A percentile compares a stretch with the other conserved stretches of the same genome.
Evolutionary conservation across 2,888 invertebrate genomes (phyloP).

Genomic region (Melipona bicolor): DNA sequence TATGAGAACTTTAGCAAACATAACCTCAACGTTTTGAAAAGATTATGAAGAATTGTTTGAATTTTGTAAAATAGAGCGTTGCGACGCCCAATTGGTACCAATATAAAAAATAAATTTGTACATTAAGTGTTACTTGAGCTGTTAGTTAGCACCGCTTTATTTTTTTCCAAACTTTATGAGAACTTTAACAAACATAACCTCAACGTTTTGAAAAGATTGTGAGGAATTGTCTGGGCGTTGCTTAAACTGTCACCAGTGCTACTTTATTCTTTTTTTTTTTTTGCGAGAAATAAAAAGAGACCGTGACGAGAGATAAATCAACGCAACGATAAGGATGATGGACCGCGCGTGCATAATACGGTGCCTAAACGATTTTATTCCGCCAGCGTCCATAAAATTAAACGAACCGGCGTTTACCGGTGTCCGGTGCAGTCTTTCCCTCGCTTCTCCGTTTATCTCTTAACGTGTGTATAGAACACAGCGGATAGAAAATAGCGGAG

Average conservation of each 20-base stretch:
- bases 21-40: no score
- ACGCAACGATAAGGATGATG: slow-evolving; percentile 29
- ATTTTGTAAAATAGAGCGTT: no score
- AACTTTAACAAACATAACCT: no score
- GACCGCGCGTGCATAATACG: slow-evolving; percentile 6
- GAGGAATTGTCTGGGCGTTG: neutral
- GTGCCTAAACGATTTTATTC: slow-evolving; percentile 40
- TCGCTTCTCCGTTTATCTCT: slow-evolving; percentile 4
- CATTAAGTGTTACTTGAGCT: no score
- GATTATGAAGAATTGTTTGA: no score
- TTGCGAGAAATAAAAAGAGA: slow-evolving; percentile 36
- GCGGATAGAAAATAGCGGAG: neutral
- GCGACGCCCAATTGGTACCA: no score
- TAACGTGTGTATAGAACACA: slow-evolving; percentile 7
- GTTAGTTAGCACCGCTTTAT: no score
- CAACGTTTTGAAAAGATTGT: no score
- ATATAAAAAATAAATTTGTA: no score
- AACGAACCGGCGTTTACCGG: slow-evolving; percentile 28
- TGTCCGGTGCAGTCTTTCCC: neutral
- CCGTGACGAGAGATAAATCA: slow-evolving; percentile 44
- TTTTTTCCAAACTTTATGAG: no score
- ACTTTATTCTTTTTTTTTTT: no score
- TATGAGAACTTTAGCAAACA: no score
- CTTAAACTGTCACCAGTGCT: neutral
- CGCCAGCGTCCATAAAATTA: slow-evolving; percentile 40